Base-by-base conservation (phyloP, 2,113 vertebrate species). In the Emydura subglobosa region DNA sequence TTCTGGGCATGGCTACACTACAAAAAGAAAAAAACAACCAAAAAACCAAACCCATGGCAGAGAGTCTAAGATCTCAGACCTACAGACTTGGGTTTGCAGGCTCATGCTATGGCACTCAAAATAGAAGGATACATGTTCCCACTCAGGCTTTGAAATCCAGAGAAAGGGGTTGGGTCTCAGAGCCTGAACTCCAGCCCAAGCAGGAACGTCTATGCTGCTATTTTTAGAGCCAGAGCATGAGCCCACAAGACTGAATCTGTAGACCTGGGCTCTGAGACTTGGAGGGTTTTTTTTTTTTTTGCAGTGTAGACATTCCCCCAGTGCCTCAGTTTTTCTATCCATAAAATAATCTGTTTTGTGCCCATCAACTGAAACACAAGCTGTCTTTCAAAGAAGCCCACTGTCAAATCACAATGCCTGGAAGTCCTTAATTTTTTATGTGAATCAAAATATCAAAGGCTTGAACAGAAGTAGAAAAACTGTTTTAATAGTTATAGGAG, bases 361-460 rank as follows among this genome's bases (percentile, higher is more conserved):
- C 65, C 34, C 65, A 68, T 85, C 51, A 83, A 86, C 93, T 89
- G 72, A 94, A 93, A 96, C 91, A 84, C 59, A 85, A 91, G 88
- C 47, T 1, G 12, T 79, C 82, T 87, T 42, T 29, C 93, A 94
- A 89, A 42, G 85, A 49, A 11, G 19, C 80, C 79, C 61, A 44
- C 22, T 88, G 83, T 87, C 42, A 90, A 95, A 94, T 82, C 95
- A 96, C 12, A 54, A 44, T 86, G 74, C 74, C 54, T 44, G 74
- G 4, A 7, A 92, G 76, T 54, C 47, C 14, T 82, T 10, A 59
- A 25, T 85, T 95, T 89, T 91, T 68, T 39, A 39, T 31, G 53
- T 0, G 1, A 31, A 90, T 61, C 61, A 34, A 1, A 88, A 91
- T 91, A 90, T 34, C 84, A 50, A 92, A 76, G 68, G 57, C 96